Percentiles rank a stretch among this genome's conserved stretches.
Conservation (phyloP, 2,797 vertebrate genomes). For the Gallinago nigripennis region DNA sequence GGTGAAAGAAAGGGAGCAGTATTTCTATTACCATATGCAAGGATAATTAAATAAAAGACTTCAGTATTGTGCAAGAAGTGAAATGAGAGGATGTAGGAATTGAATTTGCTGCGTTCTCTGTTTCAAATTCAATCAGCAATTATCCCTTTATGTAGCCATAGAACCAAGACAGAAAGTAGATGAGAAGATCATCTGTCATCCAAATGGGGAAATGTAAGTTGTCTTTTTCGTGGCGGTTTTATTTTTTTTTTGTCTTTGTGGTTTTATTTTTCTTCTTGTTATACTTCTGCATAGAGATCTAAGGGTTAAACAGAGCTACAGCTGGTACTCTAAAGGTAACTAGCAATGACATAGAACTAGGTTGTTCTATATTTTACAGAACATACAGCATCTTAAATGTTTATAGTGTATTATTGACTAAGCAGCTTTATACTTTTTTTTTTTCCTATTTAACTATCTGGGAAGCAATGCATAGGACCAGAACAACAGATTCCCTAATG, state of each 20-base stretch:
- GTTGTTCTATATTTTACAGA: neutral
- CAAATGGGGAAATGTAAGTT: neutral
- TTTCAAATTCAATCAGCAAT: constrained; percentile 18
- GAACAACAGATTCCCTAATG: neutral
- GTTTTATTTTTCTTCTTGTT: neutral
- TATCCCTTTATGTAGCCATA: neutral
- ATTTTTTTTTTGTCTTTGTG: too few relatives aligned
- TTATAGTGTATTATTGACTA: neutral
- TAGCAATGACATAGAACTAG: neutral
- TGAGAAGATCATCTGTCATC: neutral
- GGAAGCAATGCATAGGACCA: neutral
- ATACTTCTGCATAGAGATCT: neutral
- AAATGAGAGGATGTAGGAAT: neutral
- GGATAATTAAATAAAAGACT: neutral
- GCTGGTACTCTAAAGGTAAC: neutral
- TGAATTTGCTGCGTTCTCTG: constrained; percentile 2
- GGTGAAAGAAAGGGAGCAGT: neutral
- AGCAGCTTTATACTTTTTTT: neutral
- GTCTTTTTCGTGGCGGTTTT: rapidly evolving
- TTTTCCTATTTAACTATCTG: constrained; percentile 12
- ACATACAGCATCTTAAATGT: neutral
- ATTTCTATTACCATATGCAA: neutral
- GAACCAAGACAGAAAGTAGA: neutral
- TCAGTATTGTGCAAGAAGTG: neutral
- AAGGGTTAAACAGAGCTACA: neutral